Evolutionary conservation across 2,113 vertebrate species (phyloP), one percentile per base, ranked within the genome.

Genomic region (Addax nasomaculatus): DNA sequence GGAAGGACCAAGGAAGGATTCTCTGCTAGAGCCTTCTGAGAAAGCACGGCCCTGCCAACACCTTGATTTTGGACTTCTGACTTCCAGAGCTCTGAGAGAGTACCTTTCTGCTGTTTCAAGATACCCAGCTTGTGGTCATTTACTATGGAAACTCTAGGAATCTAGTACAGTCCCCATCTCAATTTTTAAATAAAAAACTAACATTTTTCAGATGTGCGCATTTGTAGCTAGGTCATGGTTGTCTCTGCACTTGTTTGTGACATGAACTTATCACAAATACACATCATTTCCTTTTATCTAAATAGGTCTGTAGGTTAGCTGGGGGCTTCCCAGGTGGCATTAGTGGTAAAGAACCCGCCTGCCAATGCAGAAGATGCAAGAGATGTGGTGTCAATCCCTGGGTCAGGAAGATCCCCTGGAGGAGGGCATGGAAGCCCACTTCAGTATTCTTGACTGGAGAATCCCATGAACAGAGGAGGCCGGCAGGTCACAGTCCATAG

Each of bases 181-280:
- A n/a, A 45, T 79, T 94, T 67, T 76, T 96, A 49, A 36, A 87
- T 67, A 53, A 64, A 88, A 95, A 97, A 30, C 10, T 97, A 97
- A 93, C 13, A 30, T 67, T 89, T 87, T 89, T 51, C 29, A 89
- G 64, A 57, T 92, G 73, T 84, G 62, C 81, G 47, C 15, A 36
- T 29, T 89, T 97, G 90, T 67, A 57, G n/a, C 27, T 64, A 51
- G 85, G 45, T 3, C 7, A 49, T 55, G 47, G 10, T 10, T 62
- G 51, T 76, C 93, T 53, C 67, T 45, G 90, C 25, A 45, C 89
- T 57, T 92, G 57, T 55, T 91, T 96, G 21, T 89, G n/a, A 96
- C 17, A 64, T 15, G 15, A 57, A 57, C 7, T 86, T 58, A 60
- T 27, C 49, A 76, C 53, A 73, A 81, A 89, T 79, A 85, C 49